Base-by-base conservation (phyloP, 53 echinoderm and acorn worm genomes). In the Pentamera pediparva region DNA sequence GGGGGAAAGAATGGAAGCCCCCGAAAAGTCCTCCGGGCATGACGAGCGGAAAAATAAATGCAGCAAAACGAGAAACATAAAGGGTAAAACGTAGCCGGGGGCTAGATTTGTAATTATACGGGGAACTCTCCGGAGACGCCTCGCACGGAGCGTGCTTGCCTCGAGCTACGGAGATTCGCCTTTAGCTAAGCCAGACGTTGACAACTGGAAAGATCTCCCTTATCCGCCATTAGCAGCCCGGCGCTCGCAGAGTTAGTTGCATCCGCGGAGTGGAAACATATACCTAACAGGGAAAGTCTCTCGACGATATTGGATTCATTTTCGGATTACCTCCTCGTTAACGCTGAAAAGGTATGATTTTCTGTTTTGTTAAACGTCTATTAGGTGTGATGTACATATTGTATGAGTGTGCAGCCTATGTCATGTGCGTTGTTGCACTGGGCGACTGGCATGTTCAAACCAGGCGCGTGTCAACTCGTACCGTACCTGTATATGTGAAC, bases 21-120 rank as follows among this genome's bases (percentile, higher is more conserved):
- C 73, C 34, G 52, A 72, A 72, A 72, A 32, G 73, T 35, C 54
- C 73, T 52, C 21, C 51, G 73, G 73, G 73, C 73, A 72, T 72
- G 55, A 72, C 73, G 55, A 54, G 55, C 22, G 37, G 73, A 72
- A 72, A 72, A 72, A 72, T 72, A 72, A 72, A 72, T 72, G 73
- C 73, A n/a, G n/a, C n/a, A 72, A 72, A 72, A 72, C 73, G 73
- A 72, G 73, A 72, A 30, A 72, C 53, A 72, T 72, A 72, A 72
- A 72, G 73, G 73, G 73, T 72, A 72, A 72, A 72, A 72, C 55
- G 73, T 72, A 54, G 73, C 73, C 73, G 24, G 73, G 36, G 73
- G 73, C 53, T 33, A 53, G 73, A 35, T 72, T 72, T 72, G 73
- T 72, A 72, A 72, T 72, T 72, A 72, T 72, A 72, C 52, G 35